A percentile compares a stretch with the other conserved stretches of the same genome.
phyloP scores from a whole-genome alignment of 2,888 invertebrate genomes.

The Petrolisthes manimaculis region DNA sequence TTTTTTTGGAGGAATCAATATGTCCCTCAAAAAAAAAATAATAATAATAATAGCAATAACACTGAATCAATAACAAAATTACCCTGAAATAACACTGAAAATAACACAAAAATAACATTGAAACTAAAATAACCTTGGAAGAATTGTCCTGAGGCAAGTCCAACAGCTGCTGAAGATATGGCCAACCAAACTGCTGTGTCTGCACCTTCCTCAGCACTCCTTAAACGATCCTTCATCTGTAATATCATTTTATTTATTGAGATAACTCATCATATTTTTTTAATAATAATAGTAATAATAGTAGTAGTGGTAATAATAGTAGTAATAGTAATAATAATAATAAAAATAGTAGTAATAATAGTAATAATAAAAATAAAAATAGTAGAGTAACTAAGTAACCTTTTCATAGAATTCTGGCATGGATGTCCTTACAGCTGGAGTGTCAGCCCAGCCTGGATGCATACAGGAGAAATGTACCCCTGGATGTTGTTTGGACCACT shows the following conservation, averaged over 20 bases:
- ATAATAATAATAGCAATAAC: too few relatives aligned
- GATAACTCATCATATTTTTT: too few relatives aligned
- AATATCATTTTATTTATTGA: background rate
- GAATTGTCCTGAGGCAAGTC: constrained; percentile 70
- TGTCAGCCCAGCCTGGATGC: constrained; percentile 74
- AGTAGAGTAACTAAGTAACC: constrained; percentile 11
- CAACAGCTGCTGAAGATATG: constrained; percentile 68
- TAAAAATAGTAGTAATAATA: too few relatives aligned
- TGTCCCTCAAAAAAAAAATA: too few relatives aligned
- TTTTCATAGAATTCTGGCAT: constrained; percentile 71
- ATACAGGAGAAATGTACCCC: constrained; percentile 71
- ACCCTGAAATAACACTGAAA: background rate
- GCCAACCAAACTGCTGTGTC: constrained; percentile 73
- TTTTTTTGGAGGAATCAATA: too few relatives aligned
- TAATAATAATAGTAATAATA: background rate
- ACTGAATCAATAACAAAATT: too few relatives aligned
- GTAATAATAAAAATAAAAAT: too few relatives aligned
- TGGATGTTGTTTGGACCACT: constrained; percentile 70
- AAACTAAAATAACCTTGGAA: constrained; percentile 68
- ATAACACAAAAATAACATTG: background rate
- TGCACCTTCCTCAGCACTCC: constrained; percentile 71
- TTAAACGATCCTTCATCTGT: constrained; percentile 70
- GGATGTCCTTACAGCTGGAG: constrained; percentile 70
- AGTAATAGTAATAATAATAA: too few relatives aligned
- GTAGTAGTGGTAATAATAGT: too few relatives aligned